Conservation (phyloP, 2,797 vertebrate genomes). For the Saxicola maurus region DNA sequence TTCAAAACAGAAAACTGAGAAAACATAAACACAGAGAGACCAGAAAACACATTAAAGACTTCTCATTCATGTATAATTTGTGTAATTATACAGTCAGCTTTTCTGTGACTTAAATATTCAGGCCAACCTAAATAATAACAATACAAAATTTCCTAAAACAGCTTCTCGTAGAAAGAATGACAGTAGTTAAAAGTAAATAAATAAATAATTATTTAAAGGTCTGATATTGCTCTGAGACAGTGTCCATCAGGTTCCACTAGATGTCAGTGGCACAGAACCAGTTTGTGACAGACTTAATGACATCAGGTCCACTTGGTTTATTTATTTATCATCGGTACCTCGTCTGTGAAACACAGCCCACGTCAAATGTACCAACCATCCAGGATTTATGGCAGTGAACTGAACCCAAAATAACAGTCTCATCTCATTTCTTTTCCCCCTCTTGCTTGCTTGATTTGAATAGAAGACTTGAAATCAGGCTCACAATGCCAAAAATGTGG, state of each 20-base stretch:
- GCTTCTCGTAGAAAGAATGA: neutral
- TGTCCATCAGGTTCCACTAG: slow-evolving; percentile 13
- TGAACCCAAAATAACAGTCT: slow-evolving; percentile 47
- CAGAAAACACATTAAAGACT: neutral
- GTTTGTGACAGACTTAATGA: neutral
- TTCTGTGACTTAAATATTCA: neutral
- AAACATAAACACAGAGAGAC: neutral
- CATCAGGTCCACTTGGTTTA: neutral
- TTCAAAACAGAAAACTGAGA: neutral
- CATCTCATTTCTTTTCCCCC: neutral
- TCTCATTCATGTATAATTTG: neutral
- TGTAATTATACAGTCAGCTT: neutral
- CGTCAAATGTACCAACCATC: neutral
- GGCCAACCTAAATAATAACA: neutral
- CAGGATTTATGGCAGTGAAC: neutral
- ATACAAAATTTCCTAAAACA: neutral
- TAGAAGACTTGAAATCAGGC: neutral
- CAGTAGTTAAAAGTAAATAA: neutral
- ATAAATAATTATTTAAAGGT: neutral
- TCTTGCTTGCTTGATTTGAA: neutral
- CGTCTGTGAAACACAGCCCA: neutral
- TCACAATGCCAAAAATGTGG: neutral
- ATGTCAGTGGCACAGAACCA: slow-evolving; percentile 8
- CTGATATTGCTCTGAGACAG: neutral
- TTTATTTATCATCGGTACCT: neutral